Base-by-base conservation (phyloP, 92 coral and sea anemone genomes). In the Montipora capitata region DNA sequence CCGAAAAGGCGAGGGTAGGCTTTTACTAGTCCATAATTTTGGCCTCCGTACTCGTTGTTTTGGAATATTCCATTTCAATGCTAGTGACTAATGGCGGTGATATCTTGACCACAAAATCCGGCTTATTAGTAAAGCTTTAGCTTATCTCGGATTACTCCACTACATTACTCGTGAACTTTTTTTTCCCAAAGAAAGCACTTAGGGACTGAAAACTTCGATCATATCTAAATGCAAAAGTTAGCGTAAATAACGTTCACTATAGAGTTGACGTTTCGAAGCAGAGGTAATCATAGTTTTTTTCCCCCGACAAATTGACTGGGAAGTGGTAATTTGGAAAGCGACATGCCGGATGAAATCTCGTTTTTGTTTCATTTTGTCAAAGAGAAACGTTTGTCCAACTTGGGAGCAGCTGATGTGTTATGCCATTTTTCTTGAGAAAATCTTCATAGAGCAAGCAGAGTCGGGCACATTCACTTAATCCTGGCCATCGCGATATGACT, bases 111-210 rank as follows among this genome's bases (percentile, higher is more conserved):
- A 16, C n/a, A 44, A 54, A 42, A 15, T 81, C 85, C 67, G 85
- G 77, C 16, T 40, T 68, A 38, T 27, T 27, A 27, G 1, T 39
- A 68, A 49, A 49, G 17, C 51, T 9, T 27, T 39, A 42, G 8
- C n/a, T 79, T 65, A 79, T 79, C 74, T 63, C 14, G 45, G 42
- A 52, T 2, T 16, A 49, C 68, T 81, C 76, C 68, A 77, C 38
- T 68, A 68, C 77, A 81, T 52, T 81, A 52, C 85, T 52, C n/a
- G 77, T 40, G 85, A 63, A 68, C 54, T 69, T 52, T 18, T 51
- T 68, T 48, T 5, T 0, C 7, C 6, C 0, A 48, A 3, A 10
- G 52, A 40, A 62, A 81, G 49, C 77, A 81, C 85, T 51, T 81
- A 51, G 52, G 76, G 40, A n/a, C n/a, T n/a, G n/a, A 52, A 57